Evolutionary conservation across 2,797 vertebrate genomes (phyloP).

Genomic region (Acanthis flammea): DNA sequence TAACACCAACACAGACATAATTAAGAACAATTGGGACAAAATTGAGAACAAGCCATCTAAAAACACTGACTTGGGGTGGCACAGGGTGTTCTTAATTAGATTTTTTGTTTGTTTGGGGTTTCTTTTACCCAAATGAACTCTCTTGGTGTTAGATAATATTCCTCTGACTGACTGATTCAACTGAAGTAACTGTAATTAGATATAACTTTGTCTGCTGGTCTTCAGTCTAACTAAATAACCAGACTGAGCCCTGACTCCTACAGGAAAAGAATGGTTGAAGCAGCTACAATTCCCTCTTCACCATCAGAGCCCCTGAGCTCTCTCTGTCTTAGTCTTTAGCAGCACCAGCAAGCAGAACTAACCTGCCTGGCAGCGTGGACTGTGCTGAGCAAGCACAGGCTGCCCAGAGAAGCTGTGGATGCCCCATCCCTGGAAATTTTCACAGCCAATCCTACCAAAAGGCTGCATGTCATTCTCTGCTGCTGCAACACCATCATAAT

Average conservation of each 20-base stretch:
- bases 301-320: neutral
- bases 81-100: neutral
- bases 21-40: neutral
- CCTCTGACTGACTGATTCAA: neutral
- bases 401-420: neutral
- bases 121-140: neutral
- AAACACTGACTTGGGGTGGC: rapidly evolving
- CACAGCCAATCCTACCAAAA: neutral
- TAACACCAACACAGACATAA: neutral
- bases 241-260: neutral
- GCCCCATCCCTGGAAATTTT: neutral
- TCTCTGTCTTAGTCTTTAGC: neutral
- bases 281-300: neutral
- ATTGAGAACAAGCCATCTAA: neutral
- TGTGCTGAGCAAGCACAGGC: neutral
- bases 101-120: neutral
- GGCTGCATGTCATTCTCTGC: neutral
- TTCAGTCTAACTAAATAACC: neutral
- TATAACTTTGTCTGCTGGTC: neutral
- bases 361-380: neutral
- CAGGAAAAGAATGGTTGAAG: neutral
- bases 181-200: neutral
- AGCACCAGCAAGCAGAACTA: neutral
- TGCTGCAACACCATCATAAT: neutral
- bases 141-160: neutral